Evolutionary conservation across 53 echinoderm and acorn worm species (phyloP).

Genomic region (Paelopatides confundens): DNA sequence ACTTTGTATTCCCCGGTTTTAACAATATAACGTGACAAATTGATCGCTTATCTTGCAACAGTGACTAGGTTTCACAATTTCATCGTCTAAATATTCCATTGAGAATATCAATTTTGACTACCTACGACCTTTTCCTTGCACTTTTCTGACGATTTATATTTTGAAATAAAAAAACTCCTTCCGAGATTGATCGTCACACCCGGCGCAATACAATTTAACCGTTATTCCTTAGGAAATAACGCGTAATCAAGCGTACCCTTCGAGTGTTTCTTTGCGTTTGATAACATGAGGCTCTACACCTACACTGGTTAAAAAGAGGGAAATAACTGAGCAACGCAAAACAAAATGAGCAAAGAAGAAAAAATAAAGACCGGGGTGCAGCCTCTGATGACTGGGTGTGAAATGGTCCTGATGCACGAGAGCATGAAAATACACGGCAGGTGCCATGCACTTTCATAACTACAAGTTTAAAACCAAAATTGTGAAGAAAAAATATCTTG

Average conservation of each 20-base stretch:
- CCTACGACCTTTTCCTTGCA: conserved; percentile 21
- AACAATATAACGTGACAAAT: conserved; percentile 15
- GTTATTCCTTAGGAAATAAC: not conserved
- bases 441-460: conserved; percentile 40
- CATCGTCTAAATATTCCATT: not conserved
- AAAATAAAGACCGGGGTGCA: not conserved
- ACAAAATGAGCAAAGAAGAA: not conserved
- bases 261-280: not conserved
- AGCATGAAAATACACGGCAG: conserved; percentile 26
- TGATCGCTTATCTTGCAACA: conserved; percentile 32
- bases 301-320: too few relatives aligned
- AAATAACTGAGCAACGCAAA: not conserved
- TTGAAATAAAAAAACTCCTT: too few relatives aligned
- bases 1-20: conserved; percentile 10
- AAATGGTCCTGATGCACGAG: conserved; percentile 8
- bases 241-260: conserved; percentile 15
- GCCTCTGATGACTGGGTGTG: not conserved
- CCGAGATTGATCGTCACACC: too few relatives aligned
- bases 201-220: too few relatives aligned
- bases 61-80: conserved; percentile 30
- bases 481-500: not conserved
- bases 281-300: not conserved
- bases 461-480: not conserved
- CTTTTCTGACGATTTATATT: conserved; percentile 1
- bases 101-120: not conserved